Percentiles rank a stretch among this genome's conserved stretches.
These are phyloP conservation scores for Temnothorax nylanderi DNA, from an alignment of 1,140 invertebrate genomes.

Conservation along the genomic window DNA sequence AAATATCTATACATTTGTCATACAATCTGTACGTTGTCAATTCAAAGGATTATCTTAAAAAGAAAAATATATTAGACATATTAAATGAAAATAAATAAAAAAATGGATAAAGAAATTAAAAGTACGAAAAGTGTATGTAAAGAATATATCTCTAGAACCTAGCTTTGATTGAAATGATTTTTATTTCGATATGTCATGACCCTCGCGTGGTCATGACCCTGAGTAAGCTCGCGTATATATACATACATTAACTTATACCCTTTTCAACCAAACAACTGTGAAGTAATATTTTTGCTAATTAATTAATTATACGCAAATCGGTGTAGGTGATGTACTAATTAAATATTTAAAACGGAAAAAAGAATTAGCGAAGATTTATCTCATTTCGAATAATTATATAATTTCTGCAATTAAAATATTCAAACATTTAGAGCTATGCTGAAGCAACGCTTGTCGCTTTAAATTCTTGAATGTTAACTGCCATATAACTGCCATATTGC, in stretches of 20 bases:
- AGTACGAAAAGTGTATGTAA: background rate
- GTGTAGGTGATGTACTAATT: background rate
- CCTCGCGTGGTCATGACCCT: background rate
- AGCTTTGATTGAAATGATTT: background rate
- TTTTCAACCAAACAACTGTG: background rate
- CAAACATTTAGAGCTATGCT: background rate
- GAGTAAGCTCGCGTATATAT: background rate
- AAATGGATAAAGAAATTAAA: background rate
- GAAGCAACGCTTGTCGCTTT: background rate
- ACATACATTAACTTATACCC: constrained; percentile 12
- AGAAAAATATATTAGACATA: background rate
- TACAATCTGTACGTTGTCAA: no score
- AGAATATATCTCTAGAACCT: background rate
- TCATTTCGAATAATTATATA: background rate
- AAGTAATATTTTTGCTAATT: background rate
- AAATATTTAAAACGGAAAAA: background rate
- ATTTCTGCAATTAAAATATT: background rate
- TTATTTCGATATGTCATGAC: constrained; percentile 21
- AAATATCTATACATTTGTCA: background rate
- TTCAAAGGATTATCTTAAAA: background rate
- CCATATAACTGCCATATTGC: background rate
- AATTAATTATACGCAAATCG: background rate
- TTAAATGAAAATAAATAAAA: background rate
- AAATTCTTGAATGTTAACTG: background rate
- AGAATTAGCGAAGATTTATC: background rate